These are phyloP conservation scores for Drosophila diplacantha DNA, from an alignment of 2,888 invertebrate genomes.

Conservation along the genomic window DNA sequence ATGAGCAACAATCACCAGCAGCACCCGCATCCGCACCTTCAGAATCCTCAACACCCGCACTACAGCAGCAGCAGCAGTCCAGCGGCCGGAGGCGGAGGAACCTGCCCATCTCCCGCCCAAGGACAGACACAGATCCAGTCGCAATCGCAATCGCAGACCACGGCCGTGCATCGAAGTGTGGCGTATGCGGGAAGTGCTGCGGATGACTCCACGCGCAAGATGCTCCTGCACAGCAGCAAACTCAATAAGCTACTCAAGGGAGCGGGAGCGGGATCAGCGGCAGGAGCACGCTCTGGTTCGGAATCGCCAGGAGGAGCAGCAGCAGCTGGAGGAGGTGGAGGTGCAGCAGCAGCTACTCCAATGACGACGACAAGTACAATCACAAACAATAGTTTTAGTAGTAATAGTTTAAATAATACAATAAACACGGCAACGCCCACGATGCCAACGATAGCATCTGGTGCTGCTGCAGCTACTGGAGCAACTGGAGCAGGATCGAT, in stretches of 20 bases:
- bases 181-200: slow-evolving; percentile 73
- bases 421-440: slow-evolving; percentile 68
- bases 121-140: slow-evolving; percentile 18
- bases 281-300: slow-evolving; percentile 77
- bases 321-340: slow-evolving; percentile 73
- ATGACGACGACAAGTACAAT: slow-evolving; percentile 71
- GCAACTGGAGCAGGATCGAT: slow-evolving; percentile 32
- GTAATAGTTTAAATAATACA: slow-evolving; percentile 76
- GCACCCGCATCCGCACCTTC: slow-evolving; percentile 44
- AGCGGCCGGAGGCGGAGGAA: slow-evolving; percentile 35
- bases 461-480: slow-evolving; percentile 34
- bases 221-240: slow-evolving; percentile 74
- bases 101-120: slow-evolving; percentile 72
- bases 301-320: slow-evolving; percentile 79
- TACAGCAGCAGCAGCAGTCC: slow-evolving; percentile 46
- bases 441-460: slow-evolving; percentile 54
- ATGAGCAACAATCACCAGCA: slow-evolving; percentile 45
- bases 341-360: slow-evolving; percentile 57
- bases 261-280: slow-evolving; percentile 66
- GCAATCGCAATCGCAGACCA: slow-evolving; percentile 41
- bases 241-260: slow-evolving; percentile 66
- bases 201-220: slow-evolving; percentile 65
- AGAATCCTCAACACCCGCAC: slow-evolving; percentile 40
- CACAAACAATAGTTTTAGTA: slow-evolving; percentile 76
- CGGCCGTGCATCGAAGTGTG: slow-evolving; percentile 71